Conservation (phyloP, 2,113 vertebrate species). For the Nettapus auritus region DNA sequence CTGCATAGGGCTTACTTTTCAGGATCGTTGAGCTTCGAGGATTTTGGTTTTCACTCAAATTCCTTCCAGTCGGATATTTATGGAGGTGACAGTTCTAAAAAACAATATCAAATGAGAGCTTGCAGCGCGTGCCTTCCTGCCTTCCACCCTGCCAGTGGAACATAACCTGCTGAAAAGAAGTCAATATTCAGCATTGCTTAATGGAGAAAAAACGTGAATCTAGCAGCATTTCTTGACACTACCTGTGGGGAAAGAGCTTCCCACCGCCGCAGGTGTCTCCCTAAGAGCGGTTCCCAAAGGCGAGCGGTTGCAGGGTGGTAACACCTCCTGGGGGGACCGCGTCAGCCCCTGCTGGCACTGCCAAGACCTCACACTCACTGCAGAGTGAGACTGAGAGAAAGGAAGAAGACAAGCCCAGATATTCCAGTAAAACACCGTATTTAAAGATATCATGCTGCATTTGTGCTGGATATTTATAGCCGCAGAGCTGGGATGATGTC, state of each 20-base stretch:
- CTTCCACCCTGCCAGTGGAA: not conserved
- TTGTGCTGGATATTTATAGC: not conserved
- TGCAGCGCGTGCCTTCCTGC: too few species aligned
- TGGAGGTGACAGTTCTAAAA: not conserved
- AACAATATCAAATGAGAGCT: not conserved
- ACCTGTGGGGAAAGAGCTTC: slow-evolving; percentile 29
- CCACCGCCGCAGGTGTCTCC: not conserved
- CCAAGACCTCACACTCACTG: not conserved
- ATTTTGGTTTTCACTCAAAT: not conserved
- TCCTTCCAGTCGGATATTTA: not conserved
- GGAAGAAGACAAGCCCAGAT: not conserved
- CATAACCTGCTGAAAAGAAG: rapidly evolving
- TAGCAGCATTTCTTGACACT: not conserved
- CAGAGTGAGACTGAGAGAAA: not conserved
- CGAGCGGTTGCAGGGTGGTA: not conserved
- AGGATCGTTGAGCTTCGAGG: not conserved
- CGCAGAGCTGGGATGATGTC: not conserved
- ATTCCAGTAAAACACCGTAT: not conserved
- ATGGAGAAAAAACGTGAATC: slow-evolving; percentile 44
- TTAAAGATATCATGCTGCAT: not conserved
- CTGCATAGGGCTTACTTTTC: not conserved
- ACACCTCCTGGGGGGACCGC: not conserved
- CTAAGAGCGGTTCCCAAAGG: slow-evolving; percentile 32
- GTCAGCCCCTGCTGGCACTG: not conserved
- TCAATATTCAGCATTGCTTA: slow-evolving; percentile 25